Evolutionary conservation across 2,113 vertebrate genomes (phyloP).

Genomic region (Zosterops hypoxanthus): DNA sequence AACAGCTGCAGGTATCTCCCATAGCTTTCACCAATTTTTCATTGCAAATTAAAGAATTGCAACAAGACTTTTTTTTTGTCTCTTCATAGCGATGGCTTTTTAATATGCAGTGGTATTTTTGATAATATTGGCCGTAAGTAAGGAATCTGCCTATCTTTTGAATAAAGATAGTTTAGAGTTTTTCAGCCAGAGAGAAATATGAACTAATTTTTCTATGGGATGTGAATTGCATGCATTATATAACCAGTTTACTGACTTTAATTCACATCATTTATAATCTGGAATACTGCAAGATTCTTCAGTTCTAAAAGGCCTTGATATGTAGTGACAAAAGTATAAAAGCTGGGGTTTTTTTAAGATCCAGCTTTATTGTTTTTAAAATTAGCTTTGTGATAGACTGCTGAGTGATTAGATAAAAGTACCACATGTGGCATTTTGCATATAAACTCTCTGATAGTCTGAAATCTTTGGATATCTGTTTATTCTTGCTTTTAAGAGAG

Average conservation of each 20-base stretch:
- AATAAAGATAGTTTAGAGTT: background rate
- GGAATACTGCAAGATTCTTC: background rate
- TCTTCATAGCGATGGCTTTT: background rate
- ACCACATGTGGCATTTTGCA: background rate
- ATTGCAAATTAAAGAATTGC: background rate
- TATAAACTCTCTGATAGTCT: background rate
- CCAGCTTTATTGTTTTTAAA: background rate
- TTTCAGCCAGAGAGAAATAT: background rate
- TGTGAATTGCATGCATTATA: background rate
- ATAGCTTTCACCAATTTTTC: constrained; percentile 1
- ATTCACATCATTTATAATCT: background rate
- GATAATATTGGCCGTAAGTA: background rate
- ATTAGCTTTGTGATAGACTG: background rate
- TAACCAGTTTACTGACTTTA: background rate
- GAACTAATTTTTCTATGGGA: background rate
- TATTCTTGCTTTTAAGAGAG: background rate
- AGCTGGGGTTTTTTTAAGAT: background rate
- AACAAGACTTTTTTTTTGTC: background rate
- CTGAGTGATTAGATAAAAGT: background rate
- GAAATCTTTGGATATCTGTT: background rate
- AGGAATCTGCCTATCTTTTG: background rate
- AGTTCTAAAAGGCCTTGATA: background rate
- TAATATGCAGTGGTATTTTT: background rate
- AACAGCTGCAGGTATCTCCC: constrained; percentile 92
- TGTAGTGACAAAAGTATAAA: background rate